Evolutionary conservation across 2,888 invertebrate species (phyloP), one percentile per base, ranked within the genome.

Genomic region (Tortrix viridana): DNA sequence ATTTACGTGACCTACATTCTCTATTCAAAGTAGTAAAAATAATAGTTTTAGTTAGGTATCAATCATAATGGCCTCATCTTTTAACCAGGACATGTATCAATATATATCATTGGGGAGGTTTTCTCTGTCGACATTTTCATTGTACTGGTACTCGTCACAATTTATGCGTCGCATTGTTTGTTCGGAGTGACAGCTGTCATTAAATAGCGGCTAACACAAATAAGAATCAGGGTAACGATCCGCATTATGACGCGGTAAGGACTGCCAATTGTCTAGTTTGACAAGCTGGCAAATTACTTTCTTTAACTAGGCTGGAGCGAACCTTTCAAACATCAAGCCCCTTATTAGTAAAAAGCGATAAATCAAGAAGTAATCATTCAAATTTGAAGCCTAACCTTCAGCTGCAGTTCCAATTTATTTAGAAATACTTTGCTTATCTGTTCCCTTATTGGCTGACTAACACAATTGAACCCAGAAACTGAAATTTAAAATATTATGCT

Each of bases 101-200:
- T 66, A 60, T 69, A 61, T 69, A 57, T 67, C 61, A 58, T n/a
- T 32, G 73, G 73, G 77, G 75, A 77, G 73, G 75, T 67, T 74
- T 70, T 67, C 74, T 72, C 71, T 65, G 66, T 69, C 69, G 66
- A 73, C 71, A 72, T 71, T 69, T 73, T 72, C 73, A 76, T 75
- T 78, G 76, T 77, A 68, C 69, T 66, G 69, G 57, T 67, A 68
- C 69, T 66, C 69, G 57, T 67, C 63, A 76, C 81, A 69, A 80
- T 77, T 72, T 71, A 79, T 71, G 66, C 66, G 70, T 55, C 62
- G 67, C 62, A 80, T 81, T 82, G 80, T 81, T 81, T 77, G 75
- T 74, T 71, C 73, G 74, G 74, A 68, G 63, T 74, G 74, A 77
- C 70, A 72, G 66, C 71, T 66, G 72, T 71, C 70, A 65, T 57